These are phyloP conservation scores for Oncorhynchus mykiss DNA, from an alignment of 2,113 vertebrate genomes.

Conservation along the genomic window DNA sequence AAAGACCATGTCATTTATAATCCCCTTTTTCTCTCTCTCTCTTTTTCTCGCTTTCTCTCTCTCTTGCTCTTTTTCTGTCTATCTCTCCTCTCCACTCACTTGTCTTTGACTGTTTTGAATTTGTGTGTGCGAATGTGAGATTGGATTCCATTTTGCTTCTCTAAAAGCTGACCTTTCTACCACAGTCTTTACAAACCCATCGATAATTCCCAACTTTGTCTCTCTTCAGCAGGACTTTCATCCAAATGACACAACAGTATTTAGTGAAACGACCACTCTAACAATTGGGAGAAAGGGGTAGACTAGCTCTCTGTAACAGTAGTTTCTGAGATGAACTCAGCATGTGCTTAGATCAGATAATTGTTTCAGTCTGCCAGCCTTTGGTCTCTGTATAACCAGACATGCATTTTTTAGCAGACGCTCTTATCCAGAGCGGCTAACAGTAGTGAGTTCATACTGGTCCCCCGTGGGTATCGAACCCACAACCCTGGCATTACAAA, in stretches of 20 bases:
- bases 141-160: not conserved
- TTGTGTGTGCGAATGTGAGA: not conserved
- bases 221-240: not conserved
- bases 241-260: too few species aligned
- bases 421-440: too few species aligned
- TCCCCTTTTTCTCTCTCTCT: conserved; percentile 5
- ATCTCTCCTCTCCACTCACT: not conserved
- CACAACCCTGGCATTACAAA: too few species aligned
- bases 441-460: too few species aligned
- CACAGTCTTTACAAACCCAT: not conserved
- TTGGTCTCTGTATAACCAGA: not conserved
- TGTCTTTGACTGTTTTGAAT: not conserved
- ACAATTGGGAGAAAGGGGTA: too few species aligned
- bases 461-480: too few species aligned
- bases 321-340: too few species aligned
- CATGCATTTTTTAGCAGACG: too few species aligned
- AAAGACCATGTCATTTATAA: conserved; percentile 2
- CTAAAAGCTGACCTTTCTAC: not conserved
- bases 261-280: too few species aligned
- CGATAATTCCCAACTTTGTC: not conserved
- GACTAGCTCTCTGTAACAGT: too few species aligned
- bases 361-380: not conserved
- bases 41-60: not conserved
- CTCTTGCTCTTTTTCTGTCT: not conserved
- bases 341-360: too few species aligned